Percentiles rank a stretch among this genome's conserved stretches.
Evolutionary conservation across 2,797 vertebrate species (phyloP).

Genomic region (Cichlasoma orientale): DNA sequence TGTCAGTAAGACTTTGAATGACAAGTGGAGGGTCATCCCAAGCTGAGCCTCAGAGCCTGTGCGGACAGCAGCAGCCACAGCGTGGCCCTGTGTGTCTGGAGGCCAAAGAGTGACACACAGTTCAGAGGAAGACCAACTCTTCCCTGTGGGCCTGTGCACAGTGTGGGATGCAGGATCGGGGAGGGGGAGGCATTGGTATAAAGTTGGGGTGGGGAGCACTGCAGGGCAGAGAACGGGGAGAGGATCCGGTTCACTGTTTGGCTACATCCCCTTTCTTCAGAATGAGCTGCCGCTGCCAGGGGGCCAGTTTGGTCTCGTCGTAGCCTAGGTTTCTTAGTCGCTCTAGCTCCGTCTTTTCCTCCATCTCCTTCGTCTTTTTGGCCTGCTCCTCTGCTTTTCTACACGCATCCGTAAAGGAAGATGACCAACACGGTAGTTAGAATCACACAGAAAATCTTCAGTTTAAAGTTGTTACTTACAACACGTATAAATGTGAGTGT

Average conservation of each 20-base stretch:
- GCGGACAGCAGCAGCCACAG: conserved; percentile 39
- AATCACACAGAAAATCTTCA: neutral
- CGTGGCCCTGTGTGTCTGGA: conserved; percentile 27
- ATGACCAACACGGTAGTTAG: neutral
- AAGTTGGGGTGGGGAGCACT: neutral
- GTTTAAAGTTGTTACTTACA: neutral
- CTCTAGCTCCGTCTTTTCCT: conserved; percentile 91
- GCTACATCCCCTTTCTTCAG: conserved; percentile 96
- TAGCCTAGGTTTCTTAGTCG: conserved; percentile 94
- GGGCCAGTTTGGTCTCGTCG: conserved; percentile 95
- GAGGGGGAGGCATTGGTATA: conserved; percentile 31
- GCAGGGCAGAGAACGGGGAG: conserved; percentile 12
- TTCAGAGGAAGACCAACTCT: conserved; percentile 7
- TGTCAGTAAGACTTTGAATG: conserved; percentile 38
- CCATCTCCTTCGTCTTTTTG: conserved; percentile 85
- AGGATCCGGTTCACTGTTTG: conserved; percentile 84
- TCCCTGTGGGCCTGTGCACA: conserved; percentile 17
- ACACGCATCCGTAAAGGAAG: neutral
- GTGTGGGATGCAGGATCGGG: conserved; percentile 26
- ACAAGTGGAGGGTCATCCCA: conserved; percentile 6
- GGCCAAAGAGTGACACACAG: conserved; percentile 16
- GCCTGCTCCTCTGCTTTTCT: conserved; percentile 89
- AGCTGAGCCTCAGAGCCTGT: conserved; percentile 24
- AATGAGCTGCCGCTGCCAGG: conserved; percentile 98
- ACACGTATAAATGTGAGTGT: neutral